phyloP scores from a whole-genome alignment of 2,113 vertebrate species.

The Malurus cyaneus region DNA sequence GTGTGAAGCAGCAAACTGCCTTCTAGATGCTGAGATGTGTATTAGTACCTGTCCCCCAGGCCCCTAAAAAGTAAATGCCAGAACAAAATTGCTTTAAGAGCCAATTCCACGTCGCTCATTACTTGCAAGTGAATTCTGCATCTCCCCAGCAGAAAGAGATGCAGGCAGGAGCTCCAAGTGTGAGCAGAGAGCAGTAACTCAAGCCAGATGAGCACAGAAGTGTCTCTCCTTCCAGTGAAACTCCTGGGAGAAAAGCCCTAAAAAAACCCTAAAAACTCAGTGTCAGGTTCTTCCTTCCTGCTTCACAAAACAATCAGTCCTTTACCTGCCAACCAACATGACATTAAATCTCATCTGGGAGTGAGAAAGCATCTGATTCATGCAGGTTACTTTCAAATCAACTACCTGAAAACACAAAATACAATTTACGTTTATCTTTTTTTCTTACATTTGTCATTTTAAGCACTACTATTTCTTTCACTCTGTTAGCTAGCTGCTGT shows the following conservation, averaged over 20 bases:
- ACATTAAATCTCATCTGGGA: not conserved
- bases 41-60: not conserved
- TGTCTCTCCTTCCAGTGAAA: not conserved
- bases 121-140: not conserved
- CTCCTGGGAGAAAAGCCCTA: not conserved
- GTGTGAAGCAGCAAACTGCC: not conserved
- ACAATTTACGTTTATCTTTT: not conserved
- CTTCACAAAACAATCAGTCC: not conserved
- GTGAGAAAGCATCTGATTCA: not conserved
- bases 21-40: not conserved
- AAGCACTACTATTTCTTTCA: constrained; percentile 6
- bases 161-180: not conserved
- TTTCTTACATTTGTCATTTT: not conserved
- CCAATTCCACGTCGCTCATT: not conserved
- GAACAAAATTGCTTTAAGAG: not conserved
- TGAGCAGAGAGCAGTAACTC: not conserved
- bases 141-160: not conserved
- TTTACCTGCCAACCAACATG: not conserved
- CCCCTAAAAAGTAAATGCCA: not conserved
- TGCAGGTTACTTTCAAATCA: not conserved
- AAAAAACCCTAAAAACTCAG: not conserved
- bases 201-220: not conserved
- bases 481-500: not conserved
- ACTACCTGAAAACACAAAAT: not conserved
- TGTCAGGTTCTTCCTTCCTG: rapidly evolving